Conservation (phyloP, 2,113 vertebrate genomes). For the Myxocyprinus asiaticus region DNA sequence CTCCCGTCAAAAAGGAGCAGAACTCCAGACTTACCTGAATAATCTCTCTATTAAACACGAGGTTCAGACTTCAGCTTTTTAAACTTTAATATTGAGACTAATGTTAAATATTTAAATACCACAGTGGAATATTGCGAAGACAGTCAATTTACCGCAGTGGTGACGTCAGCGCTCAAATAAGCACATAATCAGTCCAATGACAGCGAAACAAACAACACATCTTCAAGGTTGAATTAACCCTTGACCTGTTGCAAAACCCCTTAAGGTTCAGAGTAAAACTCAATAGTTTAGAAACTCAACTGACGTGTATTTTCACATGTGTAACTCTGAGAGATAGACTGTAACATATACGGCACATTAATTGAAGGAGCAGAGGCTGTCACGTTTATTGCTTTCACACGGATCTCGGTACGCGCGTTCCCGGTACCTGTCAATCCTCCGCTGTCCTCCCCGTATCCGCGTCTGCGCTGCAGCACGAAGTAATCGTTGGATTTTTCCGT, state of each 20-base stretch:
- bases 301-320: background rate
- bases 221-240: background rate
- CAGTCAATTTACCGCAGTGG: constrained; percentile 29
- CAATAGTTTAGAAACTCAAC: background rate
- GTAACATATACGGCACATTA: background rate
- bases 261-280: background rate
- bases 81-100: background rate
- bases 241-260: constrained; percentile 8
- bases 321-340: background rate
- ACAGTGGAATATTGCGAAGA: background rate
- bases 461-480: constrained; percentile 90
- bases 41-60: background rate
- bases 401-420: constrained; percentile 14
- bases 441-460: constrained; percentile 90
- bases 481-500: constrained; percentile 91
- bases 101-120: background rate
- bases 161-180: constrained; percentile 25
- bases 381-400: background rate
- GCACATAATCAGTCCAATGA: background rate
- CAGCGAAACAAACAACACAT: background rate
- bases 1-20: background rate
- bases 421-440: constrained; percentile 87
- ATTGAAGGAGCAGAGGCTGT: background rate
- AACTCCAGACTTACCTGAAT: background rate
- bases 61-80: background rate